Evolutionary conservation across 2,888 invertebrate genomes (phyloP).

Genomic region (Caenorhabditis sp.): DNA sequence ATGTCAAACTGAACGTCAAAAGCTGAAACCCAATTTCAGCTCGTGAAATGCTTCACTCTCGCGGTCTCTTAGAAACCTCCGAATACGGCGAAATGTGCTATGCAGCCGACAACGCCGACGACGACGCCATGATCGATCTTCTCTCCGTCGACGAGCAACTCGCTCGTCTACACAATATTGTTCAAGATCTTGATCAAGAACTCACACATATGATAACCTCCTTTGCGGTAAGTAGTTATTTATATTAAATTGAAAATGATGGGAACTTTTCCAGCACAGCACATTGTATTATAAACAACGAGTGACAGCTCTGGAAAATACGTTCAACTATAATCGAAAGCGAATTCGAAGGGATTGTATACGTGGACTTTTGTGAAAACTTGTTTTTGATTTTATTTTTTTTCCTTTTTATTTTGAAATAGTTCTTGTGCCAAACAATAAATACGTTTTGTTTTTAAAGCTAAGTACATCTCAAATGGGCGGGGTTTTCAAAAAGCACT

Average conservation of each 20-base stretch:
- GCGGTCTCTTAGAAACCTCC: conserved; percentile 20
- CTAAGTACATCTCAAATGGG: no score
- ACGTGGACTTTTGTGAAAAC: background rate
- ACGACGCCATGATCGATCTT: conserved; percentile 27
- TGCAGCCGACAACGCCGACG: conserved; percentile 24
- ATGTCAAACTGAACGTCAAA: no score
- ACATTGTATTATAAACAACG: conserved; percentile 34
- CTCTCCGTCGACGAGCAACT: conserved; percentile 40
- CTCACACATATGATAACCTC: conserved; percentile 33
- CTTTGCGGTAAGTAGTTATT: conserved; percentile 36
- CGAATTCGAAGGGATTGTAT: conserved; percentile 29
- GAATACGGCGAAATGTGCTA: conserved; percentile 35
- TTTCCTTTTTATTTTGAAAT: background rate
- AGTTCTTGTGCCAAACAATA: background rate
- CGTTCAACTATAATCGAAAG: conserved; percentile 33
- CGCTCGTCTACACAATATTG: conserved; percentile 13
- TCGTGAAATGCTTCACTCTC: conserved; percentile 33
- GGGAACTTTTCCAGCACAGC: conserved; percentile 14
- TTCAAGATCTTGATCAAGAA: conserved; percentile 25
- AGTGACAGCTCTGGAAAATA: conserved; percentile 41
- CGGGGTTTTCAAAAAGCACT: no score
- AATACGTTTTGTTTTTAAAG: no score
- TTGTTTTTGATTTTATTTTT: no score
- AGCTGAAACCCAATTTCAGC: no score
- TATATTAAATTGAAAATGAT: background rate